These are phyloP conservation scores for Malurus melanocephalus DNA, from an alignment of 2,113 vertebrate genomes.

Conservation along the genomic window DNA sequence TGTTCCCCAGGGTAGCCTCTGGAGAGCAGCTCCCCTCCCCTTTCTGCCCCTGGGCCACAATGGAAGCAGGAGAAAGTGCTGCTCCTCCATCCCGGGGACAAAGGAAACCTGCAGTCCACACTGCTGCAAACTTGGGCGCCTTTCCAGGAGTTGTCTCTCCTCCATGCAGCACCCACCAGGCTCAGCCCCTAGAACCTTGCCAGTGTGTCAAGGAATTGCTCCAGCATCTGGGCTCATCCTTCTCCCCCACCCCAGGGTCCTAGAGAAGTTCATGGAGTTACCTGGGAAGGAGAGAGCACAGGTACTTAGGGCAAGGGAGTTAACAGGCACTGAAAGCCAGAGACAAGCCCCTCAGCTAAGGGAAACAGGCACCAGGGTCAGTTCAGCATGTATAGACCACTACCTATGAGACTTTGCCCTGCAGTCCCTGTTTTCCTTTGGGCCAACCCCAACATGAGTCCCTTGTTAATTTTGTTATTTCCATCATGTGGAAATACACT, in stretches of 20 bases:
- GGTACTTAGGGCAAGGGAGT: background rate
- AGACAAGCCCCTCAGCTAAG: background rate
- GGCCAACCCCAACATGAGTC: background rate
- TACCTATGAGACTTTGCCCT: background rate
- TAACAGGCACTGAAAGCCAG: background rate
- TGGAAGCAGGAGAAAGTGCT: background rate
- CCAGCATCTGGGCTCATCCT: background rate
- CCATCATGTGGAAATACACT: background rate
- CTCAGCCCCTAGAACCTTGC: background rate
- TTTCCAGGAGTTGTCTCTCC: background rate
- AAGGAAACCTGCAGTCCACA: background rate
- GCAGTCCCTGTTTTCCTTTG: background rate
- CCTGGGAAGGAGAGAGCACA: background rate
- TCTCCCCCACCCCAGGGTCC: background rate
- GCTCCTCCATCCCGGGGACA: background rate
- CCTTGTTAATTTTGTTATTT: background rate
- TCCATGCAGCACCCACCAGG: background rate
- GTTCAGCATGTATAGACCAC: background rate
- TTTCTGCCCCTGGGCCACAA: background rate
- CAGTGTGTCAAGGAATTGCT: background rate
- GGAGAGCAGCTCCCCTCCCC: background rate
- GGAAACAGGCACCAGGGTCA: background rate
- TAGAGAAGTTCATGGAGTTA: background rate
- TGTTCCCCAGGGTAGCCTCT: fast-evolving
- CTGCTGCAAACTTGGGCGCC: background rate